Conservation (phyloP, 1,140 invertebrate genomes). For the Hyposmocoma kahamanoa region DNA sequence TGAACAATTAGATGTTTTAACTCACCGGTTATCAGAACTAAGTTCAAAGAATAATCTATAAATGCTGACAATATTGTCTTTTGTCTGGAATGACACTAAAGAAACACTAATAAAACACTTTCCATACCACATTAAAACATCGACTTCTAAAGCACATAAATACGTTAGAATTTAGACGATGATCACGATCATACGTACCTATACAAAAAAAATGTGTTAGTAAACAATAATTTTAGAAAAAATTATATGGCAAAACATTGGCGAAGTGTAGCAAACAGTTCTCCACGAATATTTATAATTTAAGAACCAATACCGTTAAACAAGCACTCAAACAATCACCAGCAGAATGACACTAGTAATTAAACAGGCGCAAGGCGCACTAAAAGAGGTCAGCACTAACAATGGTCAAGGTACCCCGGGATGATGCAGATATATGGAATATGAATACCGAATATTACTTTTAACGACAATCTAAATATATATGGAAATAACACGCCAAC, state of each 20-base stretch:
- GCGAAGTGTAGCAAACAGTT: conserved; percentile 48
- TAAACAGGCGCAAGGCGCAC: no score
- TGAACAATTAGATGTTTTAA: conserved; percentile 29
- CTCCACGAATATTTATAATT: conserved; percentile 47
- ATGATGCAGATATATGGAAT: no score
- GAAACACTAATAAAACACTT: conserved; percentile 25
- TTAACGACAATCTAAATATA: no score
- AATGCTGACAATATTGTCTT: conserved; percentile 71
- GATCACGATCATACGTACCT: conserved; percentile 32
- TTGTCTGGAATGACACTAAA: conserved; percentile 68
- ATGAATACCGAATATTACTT: no score
- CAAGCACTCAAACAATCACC: no score
- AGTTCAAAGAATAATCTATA: conserved; percentile 61
- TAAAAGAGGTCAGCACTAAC: no score
- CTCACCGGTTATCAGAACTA: conserved; percentile 18
- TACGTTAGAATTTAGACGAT: conserved; percentile 48
- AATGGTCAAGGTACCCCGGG: no score
- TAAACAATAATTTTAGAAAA: conserved; percentile 45
- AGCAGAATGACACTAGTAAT: no score
- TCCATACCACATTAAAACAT: conserved; percentile 38
- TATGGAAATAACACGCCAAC: no score
- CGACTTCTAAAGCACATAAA: conserved; percentile 36
- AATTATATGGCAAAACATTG: conserved; percentile 65
- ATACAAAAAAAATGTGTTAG: conserved; percentile 40
- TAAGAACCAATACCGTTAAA: conserved; percentile 36